Conservation (phyloP, 1,140 invertebrate species). For the Drosophila saltans region DNA sequence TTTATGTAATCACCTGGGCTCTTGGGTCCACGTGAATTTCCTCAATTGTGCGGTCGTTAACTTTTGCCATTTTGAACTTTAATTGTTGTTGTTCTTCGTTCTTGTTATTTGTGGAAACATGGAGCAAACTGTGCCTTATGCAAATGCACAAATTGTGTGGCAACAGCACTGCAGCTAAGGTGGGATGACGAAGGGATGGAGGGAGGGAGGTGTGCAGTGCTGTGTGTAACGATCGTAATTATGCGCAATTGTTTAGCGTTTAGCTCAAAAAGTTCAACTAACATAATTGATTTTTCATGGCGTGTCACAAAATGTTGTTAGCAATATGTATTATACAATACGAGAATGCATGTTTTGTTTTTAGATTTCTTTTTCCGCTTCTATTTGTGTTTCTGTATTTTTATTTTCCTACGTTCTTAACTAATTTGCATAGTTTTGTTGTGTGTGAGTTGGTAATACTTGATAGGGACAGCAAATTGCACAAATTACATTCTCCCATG, state of each 20-base stretch:
- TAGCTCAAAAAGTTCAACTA: slow-evolving; percentile 64
- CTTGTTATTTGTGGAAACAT: slow-evolving; percentile 36
- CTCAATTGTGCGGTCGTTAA: slow-evolving; percentile 61
- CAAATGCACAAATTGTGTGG: slow-evolving; percentile 73
- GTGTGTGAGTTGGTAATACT: slow-evolving; percentile 27
- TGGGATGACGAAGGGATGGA: neutral
- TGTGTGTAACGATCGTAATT: slow-evolving; percentile 56
- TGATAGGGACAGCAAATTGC: slow-evolving; percentile 63
- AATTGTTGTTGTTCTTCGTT: slow-evolving; percentile 55
- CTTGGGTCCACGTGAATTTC: slow-evolving; percentile 46
- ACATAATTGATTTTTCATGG: slow-evolving; percentile 77
- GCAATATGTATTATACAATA: slow-evolving; percentile 34
- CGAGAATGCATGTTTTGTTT: slow-evolving; percentile 29
- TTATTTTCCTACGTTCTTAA: slow-evolving; percentile 9
- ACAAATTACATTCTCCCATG: slow-evolving; percentile 62
- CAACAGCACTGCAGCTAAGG: slow-evolving; percentile 59
- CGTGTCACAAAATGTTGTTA: slow-evolving; percentile 55
- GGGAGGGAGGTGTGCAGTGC: slow-evolving; percentile 4
- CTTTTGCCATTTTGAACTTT: slow-evolving; percentile 66
- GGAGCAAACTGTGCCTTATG: slow-evolving; percentile 44
- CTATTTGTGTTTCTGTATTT: neutral
- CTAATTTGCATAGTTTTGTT: slow-evolving; percentile 69
- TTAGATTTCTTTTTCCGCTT: neutral
- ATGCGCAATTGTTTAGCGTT: slow-evolving; percentile 80
- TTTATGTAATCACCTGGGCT: slow-evolving; percentile 22